A percentile compares a stretch with the other conserved stretches of the same genome.
These are phyloP conservation scores for Struthio camelus DNA, from an alignment of 2,113 vertebrate genomes.

Conservation along the genomic window DNA sequence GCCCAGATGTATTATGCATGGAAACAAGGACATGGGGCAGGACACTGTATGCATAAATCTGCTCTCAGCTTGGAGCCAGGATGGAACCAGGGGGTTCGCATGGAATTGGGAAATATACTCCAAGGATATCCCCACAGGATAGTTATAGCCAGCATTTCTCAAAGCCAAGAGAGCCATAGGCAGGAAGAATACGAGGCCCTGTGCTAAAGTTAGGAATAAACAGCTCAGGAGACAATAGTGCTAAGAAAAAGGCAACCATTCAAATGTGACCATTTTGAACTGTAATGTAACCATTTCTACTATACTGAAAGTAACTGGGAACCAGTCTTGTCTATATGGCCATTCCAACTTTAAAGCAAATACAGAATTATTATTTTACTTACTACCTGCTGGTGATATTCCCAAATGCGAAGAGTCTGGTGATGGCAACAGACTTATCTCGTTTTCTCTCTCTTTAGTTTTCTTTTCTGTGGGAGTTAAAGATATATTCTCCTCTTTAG, in stretches of 20 bases:
- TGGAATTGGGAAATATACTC: neutral
- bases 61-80: neutral
- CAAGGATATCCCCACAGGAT: neutral
- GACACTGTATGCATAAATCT: neutral
- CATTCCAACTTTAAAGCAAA: neutral
- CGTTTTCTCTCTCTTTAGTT: neutral
- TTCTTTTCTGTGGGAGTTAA: neutral
- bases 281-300: fast-evolving
- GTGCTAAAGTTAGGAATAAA: neutral
- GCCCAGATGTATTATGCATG: neutral
- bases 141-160: neutral
- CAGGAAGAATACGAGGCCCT: neutral
- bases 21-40: neutral
- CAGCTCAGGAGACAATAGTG: neutral
- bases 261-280: neutral
- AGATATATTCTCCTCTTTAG: neutral
- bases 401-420: neutral
- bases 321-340: neutral
- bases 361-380: neutral
- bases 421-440: neutral
- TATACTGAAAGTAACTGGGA: fast-evolving
- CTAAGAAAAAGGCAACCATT: neutral
- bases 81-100: neutral
- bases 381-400: neutral
- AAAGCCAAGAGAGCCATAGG: neutral